Base-by-base conservation (phyloP, 2,888 invertebrate species). In the Siphonodentalium dalli region DNA sequence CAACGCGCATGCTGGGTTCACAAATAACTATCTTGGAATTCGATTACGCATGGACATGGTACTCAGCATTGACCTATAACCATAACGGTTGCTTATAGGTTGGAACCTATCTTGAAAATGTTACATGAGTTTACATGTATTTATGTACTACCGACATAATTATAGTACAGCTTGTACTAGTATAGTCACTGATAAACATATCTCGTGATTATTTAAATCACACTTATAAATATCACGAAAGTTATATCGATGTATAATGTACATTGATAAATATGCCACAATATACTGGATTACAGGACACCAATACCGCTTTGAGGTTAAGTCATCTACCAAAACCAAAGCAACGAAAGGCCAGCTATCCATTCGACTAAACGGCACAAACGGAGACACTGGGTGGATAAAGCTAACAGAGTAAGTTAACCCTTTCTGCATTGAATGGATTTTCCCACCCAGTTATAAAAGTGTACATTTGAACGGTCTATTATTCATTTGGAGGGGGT, bases 321-420 rank as follows among this genome's bases (percentile, higher is more conserved):
- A 47, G 21, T 33, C 61, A 9, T 39, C 55, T n/a, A 31, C 15
- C 8, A 20, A 41, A 3, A 34, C 40, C 1, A 20, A 29, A 13
- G 51, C 57, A 20, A 66, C 68, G 1, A 55, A 56, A 18, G 71
- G 71, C 4, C 49, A 48, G 34, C 28, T 71, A 9, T 43, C 35
- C 18, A 37, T 71, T 3, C 51, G 49, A 42, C 41, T 71, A 24
- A 59, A 55, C 8, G 71, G 71, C 5, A 45, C 47, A 0, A 63
- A 57, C 59, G 66, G 65, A 18, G 40, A 35, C 21, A 65, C 60
- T 5, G 65, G 51, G 21, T 66, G 63, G 57, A 34, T 66, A 2
- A 29, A 35, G n/a, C 41, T 61, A 18, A 68, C 65, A 9, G 52
- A 54, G 64, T 65, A 53, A 52, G 42, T 28, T n/a, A n/a, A n/a